These are phyloP conservation scores for Euphydryas editha DNA, from an alignment of 2,888 invertebrate species.

Conservation along the genomic window DNA sequence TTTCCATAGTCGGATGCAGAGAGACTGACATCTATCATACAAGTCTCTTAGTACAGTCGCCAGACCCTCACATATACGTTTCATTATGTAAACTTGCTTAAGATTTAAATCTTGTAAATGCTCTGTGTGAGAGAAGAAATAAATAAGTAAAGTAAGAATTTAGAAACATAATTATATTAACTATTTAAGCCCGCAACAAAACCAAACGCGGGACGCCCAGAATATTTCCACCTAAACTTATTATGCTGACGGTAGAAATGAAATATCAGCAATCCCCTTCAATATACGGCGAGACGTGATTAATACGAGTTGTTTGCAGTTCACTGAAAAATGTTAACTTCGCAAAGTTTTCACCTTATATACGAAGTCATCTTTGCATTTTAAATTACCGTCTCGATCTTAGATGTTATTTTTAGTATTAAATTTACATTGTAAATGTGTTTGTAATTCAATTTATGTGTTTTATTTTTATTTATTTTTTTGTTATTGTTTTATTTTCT, in stretches of 20 bases:
- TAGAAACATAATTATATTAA: no score
- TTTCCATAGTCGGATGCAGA: no score
- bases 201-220: background rate
- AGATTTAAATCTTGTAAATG: no score
- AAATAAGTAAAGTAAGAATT: no score
- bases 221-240: background rate
- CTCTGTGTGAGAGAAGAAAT: no score
- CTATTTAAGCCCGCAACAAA: background rate
- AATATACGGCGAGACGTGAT: constrained; percentile 39
- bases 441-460: no score
- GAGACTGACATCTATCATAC: no score
- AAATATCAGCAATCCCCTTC: constrained; percentile 34
- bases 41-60: no score
- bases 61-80: no score
- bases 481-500: no score
- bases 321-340: constrained; percentile 35
- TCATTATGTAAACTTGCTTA: no score
- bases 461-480: no score
- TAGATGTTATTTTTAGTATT: constrained; percentile 8
- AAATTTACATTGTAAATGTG: background rate
- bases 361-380: constrained; percentile 24
- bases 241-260: constrained; percentile 24
- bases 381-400: constrained; percentile 16
- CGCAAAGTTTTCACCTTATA: constrained; percentile 31
- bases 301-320: constrained; percentile 38